Evolutionary conservation across 2,888 invertebrate species (phyloP), one percentile per base, ranked within the genome.

Genomic region (Lottia gigantea): DNA sequence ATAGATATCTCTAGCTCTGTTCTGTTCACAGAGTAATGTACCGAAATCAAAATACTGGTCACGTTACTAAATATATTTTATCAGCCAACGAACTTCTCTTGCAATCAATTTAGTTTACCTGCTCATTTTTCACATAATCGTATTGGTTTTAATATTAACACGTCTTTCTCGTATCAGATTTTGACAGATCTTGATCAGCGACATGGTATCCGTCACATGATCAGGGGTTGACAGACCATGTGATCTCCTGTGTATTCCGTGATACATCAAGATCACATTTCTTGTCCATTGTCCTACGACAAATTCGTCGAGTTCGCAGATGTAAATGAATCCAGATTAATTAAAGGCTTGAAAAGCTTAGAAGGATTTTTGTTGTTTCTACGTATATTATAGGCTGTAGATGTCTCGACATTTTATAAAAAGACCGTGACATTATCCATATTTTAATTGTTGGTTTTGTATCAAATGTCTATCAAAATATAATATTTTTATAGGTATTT

Each of bases 321-420:
- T 55, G 55, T 55, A 55, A 55, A 55, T 12, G 19, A 23, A 55
- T 55, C 55, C 14, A 23, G 55, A 55, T 55, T 55, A 55, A 55
- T 55, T 55, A 19, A 23, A 23, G 1, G 23, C 2, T 40, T 40
- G 40, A 40, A 40, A 40, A 40, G 40, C 40, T 40, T 40, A 40
- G 40, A 40, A 40, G 11, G 40, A 40, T 40, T 40, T 40, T 40
- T 40, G 40, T 40, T 40, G 40, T 40, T 40, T 40, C 40, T 40
- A 40, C 8, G 6, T 40, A 40, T 40, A 40, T 8, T 40, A 40
- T 40, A 40, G 40, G 8, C 11, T 40, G 11, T 40, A 40, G 40
- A 40, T 40, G 40, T 40, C 40, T 40, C 40, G 40, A 11, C 40
- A 40, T 40, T 40, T 40, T 1, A 40, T 40, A 40, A 40, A 40